Percentiles rank a stretch among this genome's conserved stretches.
phyloP scores from a whole-genome alignment of 2,888 invertebrate genomes.

The Nemurella pictetii region DNA sequence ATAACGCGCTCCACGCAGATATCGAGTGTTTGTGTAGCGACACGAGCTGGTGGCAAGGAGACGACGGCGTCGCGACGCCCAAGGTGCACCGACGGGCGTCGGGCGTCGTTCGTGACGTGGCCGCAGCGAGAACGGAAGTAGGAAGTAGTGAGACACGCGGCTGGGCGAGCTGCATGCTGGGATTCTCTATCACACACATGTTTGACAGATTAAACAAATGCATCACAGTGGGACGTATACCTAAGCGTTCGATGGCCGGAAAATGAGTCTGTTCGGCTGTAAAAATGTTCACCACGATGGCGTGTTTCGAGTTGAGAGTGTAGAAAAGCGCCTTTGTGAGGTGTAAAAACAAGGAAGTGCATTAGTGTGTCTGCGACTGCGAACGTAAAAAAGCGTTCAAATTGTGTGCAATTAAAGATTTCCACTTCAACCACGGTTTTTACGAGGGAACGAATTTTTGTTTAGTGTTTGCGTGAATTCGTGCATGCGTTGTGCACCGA shows the following conservation, averaged over 20 bases:
- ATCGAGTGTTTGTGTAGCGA: neutral
- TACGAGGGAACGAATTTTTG: neutral
- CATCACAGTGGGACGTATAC: neutral
- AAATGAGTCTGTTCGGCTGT: neutral
- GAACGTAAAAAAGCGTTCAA: neutral
- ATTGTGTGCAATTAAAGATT: neutral
- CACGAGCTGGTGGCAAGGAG: neutral
- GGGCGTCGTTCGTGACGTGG: neutral
- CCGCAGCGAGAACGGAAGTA: neutral
- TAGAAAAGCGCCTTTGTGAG: neutral
- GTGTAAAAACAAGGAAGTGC: neutral
- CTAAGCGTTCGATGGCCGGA: neutral
- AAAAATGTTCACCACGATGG: neutral
- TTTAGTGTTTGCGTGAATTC: neutral
- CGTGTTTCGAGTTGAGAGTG: neutral
- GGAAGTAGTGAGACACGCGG: constrained; percentile 15
- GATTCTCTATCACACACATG: constrained; percentile 19
- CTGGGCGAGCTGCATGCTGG: neutral
- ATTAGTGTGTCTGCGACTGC: neutral
- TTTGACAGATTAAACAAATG: constrained; percentile 23
- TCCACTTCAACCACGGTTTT: neutral
- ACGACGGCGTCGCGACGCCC: neutral
- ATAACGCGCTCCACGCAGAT: neutral
- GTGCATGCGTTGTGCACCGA: neutral
- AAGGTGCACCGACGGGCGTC: neutral